phyloP scores from a whole-genome alignment of 2,113 vertebrate species.

The Recurvirostra avosetta region DNA sequence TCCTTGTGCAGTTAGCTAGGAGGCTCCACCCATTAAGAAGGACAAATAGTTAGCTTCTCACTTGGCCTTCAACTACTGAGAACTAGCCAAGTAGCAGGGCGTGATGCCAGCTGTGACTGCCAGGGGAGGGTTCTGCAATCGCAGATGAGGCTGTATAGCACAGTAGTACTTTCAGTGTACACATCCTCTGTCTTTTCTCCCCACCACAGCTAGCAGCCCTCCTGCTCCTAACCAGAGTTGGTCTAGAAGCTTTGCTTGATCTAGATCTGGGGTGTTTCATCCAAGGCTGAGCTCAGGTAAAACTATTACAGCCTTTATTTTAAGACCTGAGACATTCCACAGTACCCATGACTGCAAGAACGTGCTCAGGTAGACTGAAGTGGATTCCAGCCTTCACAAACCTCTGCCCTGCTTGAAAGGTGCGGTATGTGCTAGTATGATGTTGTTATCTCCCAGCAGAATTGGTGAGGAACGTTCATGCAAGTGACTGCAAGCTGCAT shows the following conservation, averaged over 20 bases:
- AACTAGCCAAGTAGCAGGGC: neutral
- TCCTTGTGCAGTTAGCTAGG: neutral
- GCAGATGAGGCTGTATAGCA: neutral
- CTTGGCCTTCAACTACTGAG: neutral
- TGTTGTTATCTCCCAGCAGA: neutral
- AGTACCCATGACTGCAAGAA: neutral
- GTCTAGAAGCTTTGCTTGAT: neutral
- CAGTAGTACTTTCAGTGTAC: neutral
- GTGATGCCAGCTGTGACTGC: neutral
- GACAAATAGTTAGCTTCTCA: neutral
- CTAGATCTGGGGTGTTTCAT: neutral
- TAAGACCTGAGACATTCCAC: neutral
- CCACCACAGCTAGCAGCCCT: neutral
- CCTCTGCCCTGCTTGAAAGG: neutral
- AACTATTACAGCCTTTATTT: neutral
- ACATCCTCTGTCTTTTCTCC: neutral
- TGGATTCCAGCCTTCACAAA: neutral
- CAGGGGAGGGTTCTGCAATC: neutral
- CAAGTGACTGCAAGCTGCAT: neutral
- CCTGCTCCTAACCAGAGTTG: neutral
- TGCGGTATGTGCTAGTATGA: neutral
- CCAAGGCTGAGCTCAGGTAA: neutral
- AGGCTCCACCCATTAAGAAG: neutral
- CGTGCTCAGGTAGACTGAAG: neutral
- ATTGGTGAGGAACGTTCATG: neutral